Base-by-base conservation (phyloP, 2,797 vertebrate genomes). In the Spheniscus humboldti region DNA sequence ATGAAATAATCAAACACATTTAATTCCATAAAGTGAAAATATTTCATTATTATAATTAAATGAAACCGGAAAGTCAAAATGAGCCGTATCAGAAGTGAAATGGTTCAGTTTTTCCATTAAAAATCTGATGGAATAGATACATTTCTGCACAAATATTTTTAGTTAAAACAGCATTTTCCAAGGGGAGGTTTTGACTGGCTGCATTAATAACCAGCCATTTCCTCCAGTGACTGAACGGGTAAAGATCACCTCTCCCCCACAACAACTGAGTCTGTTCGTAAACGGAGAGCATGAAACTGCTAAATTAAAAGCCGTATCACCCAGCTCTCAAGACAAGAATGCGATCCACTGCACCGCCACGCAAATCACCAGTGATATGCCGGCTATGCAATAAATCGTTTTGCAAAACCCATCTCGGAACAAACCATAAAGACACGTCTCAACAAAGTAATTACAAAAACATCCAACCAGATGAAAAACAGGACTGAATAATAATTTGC, bases 261-360 rank as follows among this genome's bases (percentile, higher is more conserved):
- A 77, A 16, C 10, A 10, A 15, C 6, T 1, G 6, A 39, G 20
- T 12, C 56, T 50, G 41, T 31, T 13, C 47, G 39, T n/a, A 25
- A 90, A 62, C 37, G 31, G 18, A 37, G 23, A 66, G 8, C 57
- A 57, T 2, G 37, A 35, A 88, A 41, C 45, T 13, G 55, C 39
- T 72, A 5, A 9, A 2, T n/a, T 25, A 66, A 67, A 86, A 81
- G 15, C 53, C 4, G 2, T 43, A 31, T 33, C 30, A 12, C 11
- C 11, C 60, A 35, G 37, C 43, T 76, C n/a, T 43, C 35, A 12
- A 50, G 41, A 64, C 28, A n/a, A 37, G 45, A 72, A 18, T 0
- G 0, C 0, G 0, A 31, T 2, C 43, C 45, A 5, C 16, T 17
- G 63, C 75, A 33, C 10, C 67, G 63, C 30, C 59, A 60, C 4